Conservation (phyloP, 64 coral and sea anemone genomes). For the Montipora sp. region DNA sequence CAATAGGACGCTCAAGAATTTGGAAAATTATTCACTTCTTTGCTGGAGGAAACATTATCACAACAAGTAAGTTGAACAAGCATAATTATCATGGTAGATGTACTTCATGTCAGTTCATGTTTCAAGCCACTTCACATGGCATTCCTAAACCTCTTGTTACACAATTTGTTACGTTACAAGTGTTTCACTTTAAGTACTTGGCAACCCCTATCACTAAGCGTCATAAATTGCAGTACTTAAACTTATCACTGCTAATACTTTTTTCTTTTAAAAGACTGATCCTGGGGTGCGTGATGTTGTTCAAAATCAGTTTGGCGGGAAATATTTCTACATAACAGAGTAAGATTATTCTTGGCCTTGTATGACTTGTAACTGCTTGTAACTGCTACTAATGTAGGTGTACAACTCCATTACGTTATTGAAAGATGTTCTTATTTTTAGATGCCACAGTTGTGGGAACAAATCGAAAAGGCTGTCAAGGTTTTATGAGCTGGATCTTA, state of each 20-base stretch:
- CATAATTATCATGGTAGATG: too few relatives aligned
- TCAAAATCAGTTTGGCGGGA: slow-evolving; percentile 94
- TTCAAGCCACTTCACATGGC: too few relatives aligned
- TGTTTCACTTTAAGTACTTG: too few relatives aligned
- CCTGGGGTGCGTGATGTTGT: slow-evolving; percentile 81
- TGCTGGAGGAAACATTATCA: slow-evolving; percentile 97
- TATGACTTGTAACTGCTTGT: not conserved
- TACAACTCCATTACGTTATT: too few relatives aligned
- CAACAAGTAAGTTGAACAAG: slow-evolving; percentile 64
- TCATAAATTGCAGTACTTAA: too few relatives aligned
- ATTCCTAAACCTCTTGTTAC: too few relatives aligned
- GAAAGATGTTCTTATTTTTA: slow-evolving; percentile 11
- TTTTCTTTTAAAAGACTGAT: slow-evolving; percentile 63
- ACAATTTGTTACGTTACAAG: too few relatives aligned
- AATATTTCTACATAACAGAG: slow-evolving; percentile 96
- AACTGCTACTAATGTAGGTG: not conserved
- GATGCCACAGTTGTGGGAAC: slow-evolving; percentile 88
- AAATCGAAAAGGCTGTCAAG: slow-evolving; percentile 85
- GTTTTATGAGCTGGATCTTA: slow-evolving; percentile 97
- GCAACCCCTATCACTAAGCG: too few relatives aligned
- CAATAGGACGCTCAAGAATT: slow-evolving; percentile 96
- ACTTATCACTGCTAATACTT: not conserved
- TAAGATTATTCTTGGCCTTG: not conserved
- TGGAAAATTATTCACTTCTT: slow-evolving; percentile 93
- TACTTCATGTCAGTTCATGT: too few relatives aligned